Conservation (phyloP, 2,797 vertebrate genomes). For the Onychomys leucogaster region DNA sequence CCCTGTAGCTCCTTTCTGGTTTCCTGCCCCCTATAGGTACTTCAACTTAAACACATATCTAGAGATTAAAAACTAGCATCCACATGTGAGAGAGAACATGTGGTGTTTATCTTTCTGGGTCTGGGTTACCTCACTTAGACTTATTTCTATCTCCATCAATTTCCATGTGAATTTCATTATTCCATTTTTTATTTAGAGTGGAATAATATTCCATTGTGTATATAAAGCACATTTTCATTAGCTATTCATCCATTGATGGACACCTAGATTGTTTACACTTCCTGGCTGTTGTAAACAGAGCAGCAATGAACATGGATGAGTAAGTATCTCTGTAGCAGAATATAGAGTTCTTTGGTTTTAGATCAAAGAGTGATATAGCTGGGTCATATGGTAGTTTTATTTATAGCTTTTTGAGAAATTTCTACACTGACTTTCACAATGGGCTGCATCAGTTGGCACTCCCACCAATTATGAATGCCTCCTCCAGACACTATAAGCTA, state of each 20-base stretch:
- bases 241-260: background rate
- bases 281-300: background rate
- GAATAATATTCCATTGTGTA: background rate
- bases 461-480: background rate
- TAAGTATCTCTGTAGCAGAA: background rate
- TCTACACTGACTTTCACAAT: background rate
- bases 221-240: background rate
- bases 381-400: background rate
- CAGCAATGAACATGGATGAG: background rate
- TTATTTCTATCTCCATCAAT: background rate
- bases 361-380: background rate
- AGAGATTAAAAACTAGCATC: background rate
- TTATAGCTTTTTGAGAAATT: background rate
- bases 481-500: background rate
- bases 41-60: background rate
- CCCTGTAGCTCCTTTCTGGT: background rate
- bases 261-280: background rate
- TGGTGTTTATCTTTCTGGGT: background rate
- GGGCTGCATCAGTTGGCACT: background rate
- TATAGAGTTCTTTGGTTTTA: background rate
- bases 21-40: background rate
- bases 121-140: background rate
- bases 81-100: background rate
- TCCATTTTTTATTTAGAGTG: background rate
- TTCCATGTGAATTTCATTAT: background rate